Percentiles rank a stretch among this genome's conserved stretches.
These are phyloP conservation scores for Pinna nobilis DNA, from an alignment of 1,140 invertebrate genomes.

Conservation along the genomic window DNA sequence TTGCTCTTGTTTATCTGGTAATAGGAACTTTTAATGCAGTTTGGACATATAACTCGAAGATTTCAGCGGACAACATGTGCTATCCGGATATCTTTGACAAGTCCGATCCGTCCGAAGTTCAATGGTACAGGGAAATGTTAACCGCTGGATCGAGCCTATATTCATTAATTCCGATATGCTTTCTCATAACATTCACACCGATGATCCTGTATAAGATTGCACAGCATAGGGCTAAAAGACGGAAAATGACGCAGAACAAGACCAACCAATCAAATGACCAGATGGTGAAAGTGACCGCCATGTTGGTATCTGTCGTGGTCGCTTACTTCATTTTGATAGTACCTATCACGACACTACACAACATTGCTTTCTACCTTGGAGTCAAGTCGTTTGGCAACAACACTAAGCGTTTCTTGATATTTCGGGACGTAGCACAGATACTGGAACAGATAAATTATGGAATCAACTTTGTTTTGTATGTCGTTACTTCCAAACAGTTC, in stretches of 20 bases:
- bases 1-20: constrained; percentile 8
- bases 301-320: constrained; percentile 45
- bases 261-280: not conserved
- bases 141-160: constrained; percentile 20
- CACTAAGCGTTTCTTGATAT: constrained; percentile 26
- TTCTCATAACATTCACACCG: constrained; percentile 16
- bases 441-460: constrained; percentile 55
- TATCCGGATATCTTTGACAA: constrained; percentile 34
- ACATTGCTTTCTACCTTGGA: constrained; percentile 32
- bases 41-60: constrained; percentile 39
- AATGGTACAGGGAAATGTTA: constrained; percentile 10
- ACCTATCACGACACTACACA: constrained; percentile 40
- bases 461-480: constrained; percentile 57
- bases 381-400: constrained; percentile 38
- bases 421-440: constrained; percentile 38
- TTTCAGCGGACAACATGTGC: constrained; percentile 36
- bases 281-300: constrained; percentile 22
- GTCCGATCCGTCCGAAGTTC: not conserved
- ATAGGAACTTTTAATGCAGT: constrained; percentile 24
- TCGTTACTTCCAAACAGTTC: constrained; percentile 39
- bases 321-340: constrained; percentile 48
- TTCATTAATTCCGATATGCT: constrained; percentile 25
- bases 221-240: not conserved
- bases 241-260: not conserved
- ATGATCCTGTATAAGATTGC: constrained; percentile 32